Evolutionary conservation across 1,140 invertebrate genomes (phyloP).

Genomic region (Holcopasites calliopsidis): DNA sequence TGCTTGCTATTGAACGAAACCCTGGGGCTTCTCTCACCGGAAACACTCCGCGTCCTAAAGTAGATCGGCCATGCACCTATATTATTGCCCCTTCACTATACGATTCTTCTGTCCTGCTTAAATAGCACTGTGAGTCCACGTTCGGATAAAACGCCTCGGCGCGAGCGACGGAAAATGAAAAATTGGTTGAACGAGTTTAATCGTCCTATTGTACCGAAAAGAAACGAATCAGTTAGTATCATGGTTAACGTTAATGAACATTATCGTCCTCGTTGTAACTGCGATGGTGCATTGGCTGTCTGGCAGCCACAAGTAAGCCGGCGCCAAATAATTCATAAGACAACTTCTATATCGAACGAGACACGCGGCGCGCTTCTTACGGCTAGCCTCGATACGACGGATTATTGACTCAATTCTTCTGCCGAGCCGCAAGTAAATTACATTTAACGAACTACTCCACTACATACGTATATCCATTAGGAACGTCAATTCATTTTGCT

Average conservation of each 20-base stretch:
- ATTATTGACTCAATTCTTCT: constrained; percentile 46
- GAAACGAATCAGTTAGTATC: neutral
- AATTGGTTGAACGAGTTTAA: neutral
- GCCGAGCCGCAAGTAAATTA: constrained; percentile 22
- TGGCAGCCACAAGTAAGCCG: neutral
- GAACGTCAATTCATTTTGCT: neutral
- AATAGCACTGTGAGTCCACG: no score
- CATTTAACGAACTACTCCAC: constrained; percentile 3
- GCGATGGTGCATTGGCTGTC: neutral
- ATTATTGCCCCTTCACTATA: neutral
- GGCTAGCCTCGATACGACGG: constrained; percentile 27
- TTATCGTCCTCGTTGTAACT: neutral
- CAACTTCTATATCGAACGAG: constrained; percentile 21
- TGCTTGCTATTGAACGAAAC: neutral
- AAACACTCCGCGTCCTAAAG: no score
- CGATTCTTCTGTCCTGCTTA: no score
- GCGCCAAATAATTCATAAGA: constrained; percentile 26
- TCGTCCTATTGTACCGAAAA: neutral
- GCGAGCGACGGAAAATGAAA: neutral
- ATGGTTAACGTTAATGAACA: neutral
- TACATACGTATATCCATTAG: neutral
- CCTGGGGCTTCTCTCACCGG: constrained; percentile 39
- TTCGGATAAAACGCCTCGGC: no score
- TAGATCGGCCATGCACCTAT: no score
- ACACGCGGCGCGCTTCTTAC: constrained; percentile 19